Base-by-base conservation (phyloP, 2,113 vertebrate genomes). In the Indri indri region DNA sequence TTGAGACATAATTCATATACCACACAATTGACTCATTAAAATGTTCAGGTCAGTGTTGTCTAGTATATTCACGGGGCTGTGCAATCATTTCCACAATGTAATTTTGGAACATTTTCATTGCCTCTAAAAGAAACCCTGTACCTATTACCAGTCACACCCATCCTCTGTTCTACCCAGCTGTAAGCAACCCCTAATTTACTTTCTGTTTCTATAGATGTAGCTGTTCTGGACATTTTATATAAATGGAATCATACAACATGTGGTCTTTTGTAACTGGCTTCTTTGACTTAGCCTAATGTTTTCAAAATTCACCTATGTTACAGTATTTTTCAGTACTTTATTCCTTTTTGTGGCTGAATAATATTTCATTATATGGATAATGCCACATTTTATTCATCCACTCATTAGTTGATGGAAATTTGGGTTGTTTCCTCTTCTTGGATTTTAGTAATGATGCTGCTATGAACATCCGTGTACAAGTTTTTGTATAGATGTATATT, bases 91-190 rank as follows among this genome's bases (percentile, higher is more conserved):
- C 27, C 45, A 70, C 42, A 50, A 30, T 70, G 40, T 88, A 70
- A 83, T 84, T 76, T 96, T 84, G 80, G 40, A 80, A 52, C 18
- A 45, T 84, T 91, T 82, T 94, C 22, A 65, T 94, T 91, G 17
- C 34, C 37, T 25, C 65, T 68, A 20, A 89, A 96, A 76, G 45
- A 88, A 74, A 42, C n/a, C 71, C 7, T n/a, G 1, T 37, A 20
- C 3, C 16, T 22, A 45, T 59, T 87, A 76, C 47, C 45, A 85
- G 14, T 74, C 42, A 50, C 2, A 80, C 9, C 8, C 20, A 12
- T 76, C 45, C 8, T 40, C 27, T 12, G 0, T 42, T 63, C 22
- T 74, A 30, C 30, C 47, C 42, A 59, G 14, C 14, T 10, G 40
- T 86, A 61, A 90, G 40, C 9, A 90, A 54, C 20, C 30, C 71